phyloP scores from a whole-genome alignment of 2,797 vertebrate species.

The Semaprochilodus insignis region DNA sequence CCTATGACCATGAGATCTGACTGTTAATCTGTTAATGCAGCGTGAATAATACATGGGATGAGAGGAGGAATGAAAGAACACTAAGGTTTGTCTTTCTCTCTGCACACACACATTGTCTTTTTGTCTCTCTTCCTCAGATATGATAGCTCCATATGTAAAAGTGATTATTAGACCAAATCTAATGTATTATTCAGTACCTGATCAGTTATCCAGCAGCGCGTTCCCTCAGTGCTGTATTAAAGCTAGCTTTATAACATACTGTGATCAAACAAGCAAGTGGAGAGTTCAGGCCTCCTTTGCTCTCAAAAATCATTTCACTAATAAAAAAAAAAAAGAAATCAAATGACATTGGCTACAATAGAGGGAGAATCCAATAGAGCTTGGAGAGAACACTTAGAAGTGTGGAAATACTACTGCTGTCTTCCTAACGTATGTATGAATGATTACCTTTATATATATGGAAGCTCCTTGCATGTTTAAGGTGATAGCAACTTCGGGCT shows the following conservation, averaged over 20 bases:
- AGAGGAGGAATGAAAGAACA: constrained; percentile 18
- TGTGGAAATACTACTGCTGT: too few species aligned
- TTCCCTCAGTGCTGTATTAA: neutral
- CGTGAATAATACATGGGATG: constrained; percentile 47
- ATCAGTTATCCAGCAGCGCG: neutral
- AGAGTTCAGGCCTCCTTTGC: neutral
- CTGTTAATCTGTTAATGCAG: constrained; percentile 37
- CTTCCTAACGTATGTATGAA: too few species aligned
- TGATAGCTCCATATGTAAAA: constrained; percentile 10
- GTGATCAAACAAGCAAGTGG: neutral
- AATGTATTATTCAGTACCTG: constrained; percentile 8
- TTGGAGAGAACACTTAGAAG: too few species aligned
- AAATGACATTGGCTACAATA: too few species aligned
- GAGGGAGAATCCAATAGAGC: too few species aligned
- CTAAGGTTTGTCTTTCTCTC: constrained; percentile 1
- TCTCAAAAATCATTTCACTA: neutral
- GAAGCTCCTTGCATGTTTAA: too few species aligned
- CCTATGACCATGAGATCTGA: constrained; percentile 11
- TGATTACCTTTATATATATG: too few species aligned
- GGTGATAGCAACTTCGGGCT: too few species aligned
- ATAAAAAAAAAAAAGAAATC: too few species aligned
- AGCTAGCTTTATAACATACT: constrained; percentile 6
- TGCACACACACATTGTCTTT: neutral
- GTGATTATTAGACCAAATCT: constrained; percentile 6
- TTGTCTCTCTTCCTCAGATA: neutral